These are phyloP conservation scores for Lamellibrachia satsuma DNA, from an alignment of 2,888 invertebrate genomes.

Conservation along the genomic window DNA sequence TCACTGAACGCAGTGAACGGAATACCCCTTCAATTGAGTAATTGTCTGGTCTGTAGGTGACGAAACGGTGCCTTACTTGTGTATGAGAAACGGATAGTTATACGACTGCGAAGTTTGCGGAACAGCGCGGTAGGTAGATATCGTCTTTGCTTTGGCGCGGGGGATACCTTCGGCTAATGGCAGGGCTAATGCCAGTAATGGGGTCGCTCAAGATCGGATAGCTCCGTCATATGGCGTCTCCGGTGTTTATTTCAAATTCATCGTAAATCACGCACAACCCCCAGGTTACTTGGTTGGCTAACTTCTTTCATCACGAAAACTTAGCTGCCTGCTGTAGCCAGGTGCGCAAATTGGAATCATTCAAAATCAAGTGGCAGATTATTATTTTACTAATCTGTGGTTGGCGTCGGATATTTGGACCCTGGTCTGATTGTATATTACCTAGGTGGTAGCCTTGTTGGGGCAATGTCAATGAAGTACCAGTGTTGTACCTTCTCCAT, in stretches of 20 bases:
- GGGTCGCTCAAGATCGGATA: neutral
- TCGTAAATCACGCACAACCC: neutral
- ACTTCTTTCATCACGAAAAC: neutral
- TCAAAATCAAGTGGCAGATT: neutral
- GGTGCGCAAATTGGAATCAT: too few relatives aligned
- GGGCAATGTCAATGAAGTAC: too few relatives aligned
- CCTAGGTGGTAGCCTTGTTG: too few relatives aligned
- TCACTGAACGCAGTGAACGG: conserved; percentile 8
- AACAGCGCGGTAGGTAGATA: neutral
- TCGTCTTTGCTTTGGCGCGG: neutral
- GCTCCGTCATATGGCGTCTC: neutral
- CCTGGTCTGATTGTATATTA: too few relatives aligned
- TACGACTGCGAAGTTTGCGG: neutral
- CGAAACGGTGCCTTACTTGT: neutral
- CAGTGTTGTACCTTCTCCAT: too few relatives aligned
- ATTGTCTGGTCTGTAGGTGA: neutral
- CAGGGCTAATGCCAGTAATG: neutral
- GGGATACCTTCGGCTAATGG: neutral
- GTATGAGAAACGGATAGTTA: neutral
- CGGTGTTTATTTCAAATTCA: neutral
- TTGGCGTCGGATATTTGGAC: too few relatives aligned
- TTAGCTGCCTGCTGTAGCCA: too few relatives aligned
- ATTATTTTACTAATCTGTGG: too few relatives aligned
- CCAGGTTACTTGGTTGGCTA: neutral
- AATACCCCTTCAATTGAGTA: neutral